These are phyloP conservation scores for Herpetotheres cachinnans DNA, from an alignment of 2,113 vertebrate genomes.

Conservation along the genomic window DNA sequence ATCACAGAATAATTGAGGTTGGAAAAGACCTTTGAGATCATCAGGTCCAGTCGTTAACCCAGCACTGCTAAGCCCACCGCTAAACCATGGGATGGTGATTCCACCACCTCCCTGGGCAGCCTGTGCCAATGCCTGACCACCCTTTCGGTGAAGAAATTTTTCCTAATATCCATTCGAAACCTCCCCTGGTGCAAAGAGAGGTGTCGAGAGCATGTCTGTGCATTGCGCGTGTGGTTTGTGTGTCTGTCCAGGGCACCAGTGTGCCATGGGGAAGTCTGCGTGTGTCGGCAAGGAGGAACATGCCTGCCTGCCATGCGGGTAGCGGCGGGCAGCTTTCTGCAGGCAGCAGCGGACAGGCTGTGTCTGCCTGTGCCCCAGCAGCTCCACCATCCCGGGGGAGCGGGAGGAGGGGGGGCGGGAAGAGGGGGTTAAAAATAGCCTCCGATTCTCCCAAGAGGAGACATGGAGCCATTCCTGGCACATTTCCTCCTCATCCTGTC, in stretches of 20 bases:
- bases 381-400: not conserved
- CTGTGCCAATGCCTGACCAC: too few species aligned
- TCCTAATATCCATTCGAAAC: too few species aligned
- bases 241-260: not conserved
- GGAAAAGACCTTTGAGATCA: too few species aligned
- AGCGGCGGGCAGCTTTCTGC: not conserved
- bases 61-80: too few species aligned
- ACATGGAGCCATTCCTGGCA: constrained; percentile 56
- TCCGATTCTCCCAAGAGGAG: constrained; percentile 5
- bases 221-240: accelerated
- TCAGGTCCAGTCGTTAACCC: too few species aligned
- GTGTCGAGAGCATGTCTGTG: accelerated
- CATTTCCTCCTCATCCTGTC: constrained; percentile 68
- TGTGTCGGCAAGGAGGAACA: not conserved
- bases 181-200: too few species aligned
- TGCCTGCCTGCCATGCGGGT: accelerated
- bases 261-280: accelerated
- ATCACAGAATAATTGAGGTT: too few species aligned
- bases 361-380: not conserved
- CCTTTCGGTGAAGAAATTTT: too few species aligned
- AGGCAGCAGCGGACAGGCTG: not conserved
- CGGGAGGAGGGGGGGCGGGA: not conserved
- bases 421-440: not conserved
- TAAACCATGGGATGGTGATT: too few species aligned
- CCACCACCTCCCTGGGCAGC: too few species aligned